Base-by-base conservation (phyloP, 2,888 invertebrate species). In the Nemotelus pantherinus region DNA sequence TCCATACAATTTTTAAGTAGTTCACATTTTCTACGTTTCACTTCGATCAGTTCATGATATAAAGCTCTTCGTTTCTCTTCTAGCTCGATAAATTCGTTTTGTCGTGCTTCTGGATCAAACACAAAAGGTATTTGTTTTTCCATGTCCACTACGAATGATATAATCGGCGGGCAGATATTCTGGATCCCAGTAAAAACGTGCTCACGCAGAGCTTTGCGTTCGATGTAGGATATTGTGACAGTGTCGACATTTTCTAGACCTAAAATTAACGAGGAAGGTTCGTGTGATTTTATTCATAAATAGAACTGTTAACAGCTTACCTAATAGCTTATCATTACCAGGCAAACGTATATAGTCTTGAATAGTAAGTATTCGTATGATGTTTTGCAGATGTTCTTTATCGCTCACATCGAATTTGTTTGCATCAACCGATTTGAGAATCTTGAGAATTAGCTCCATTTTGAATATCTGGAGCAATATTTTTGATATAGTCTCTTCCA, bases 1-100 rank as follows among this genome's bases (percentile, higher is more conserved):
- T 87, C 86, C 0, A 84, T 83, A 2, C 82, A 82, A 4, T 80
- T 80, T 67, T 84, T 83, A n/a, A 87, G 81, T 7, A 83, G 81
- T 25, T 77, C 80, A 70, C 85, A 85, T 77, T 86, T 86, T 1
- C 83, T 82, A 44, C 81, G 82, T 6, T 81, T 81, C 39, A 83
- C 64, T 41, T 82, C 79, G 0, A 82, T 79, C 4, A 86, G 76
- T 75, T 83, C 81, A 9, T 82, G 75, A 6, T 84, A 79, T 9
- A 83, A 80, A 0, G 50, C 75, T 1, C 83, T 82, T 43, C 85
- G 82, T 50, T 85, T 83, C n/a, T 80, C 70, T 67, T 86, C 84
- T 48, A 86, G 45, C 1, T 79, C 77, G 0, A 83, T 76, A 4
- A 85, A 81, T 77, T 83, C 81, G 6, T 77, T 60, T 3, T 79